Base-by-base conservation (phyloP, 64 coral and sea anemone species). In the Dendronephthya gigantea region DNA sequence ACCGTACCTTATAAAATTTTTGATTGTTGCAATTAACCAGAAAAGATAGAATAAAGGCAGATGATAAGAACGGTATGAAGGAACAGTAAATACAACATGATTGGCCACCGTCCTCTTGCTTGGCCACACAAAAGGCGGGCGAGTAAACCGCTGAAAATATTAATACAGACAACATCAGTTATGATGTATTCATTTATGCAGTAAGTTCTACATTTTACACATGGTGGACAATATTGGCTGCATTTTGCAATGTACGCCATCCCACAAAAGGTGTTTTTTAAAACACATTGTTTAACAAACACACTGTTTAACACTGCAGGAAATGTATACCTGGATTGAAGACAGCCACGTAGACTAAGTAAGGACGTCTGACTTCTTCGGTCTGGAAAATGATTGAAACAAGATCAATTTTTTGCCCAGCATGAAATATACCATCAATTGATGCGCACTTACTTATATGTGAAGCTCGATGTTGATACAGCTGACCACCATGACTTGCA, bases 311-410 rank as follows among this genome's bases (percentile, higher is more conserved):
- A 62, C 19, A n/a, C 3, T 6, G 4, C 55, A 62, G 7, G 25
- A 17, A 15, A 62, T 62, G 17, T 27, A 62, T 79, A 79, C 72
- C 32, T 79, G 13, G 72, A 79, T 79, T 79, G 72, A 79, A 79
- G 4, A 79, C 72, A 79, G 30, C 72, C 72, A 34, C 14, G 72
- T 15, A 34, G 15, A 34, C 72, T 79, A 7, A 79, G 36, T 16
- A 39, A 39, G 15, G 72, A 79, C 2, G 72, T 36, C 72, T 79
- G 72, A 36, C 32, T 2, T 79, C 72, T 79, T 35, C 72, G n/a
- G 29, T 39, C 72, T 79, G 9, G 15, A 79, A 79, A 34, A 79
- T 35, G 36, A 79, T 2, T 27, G 1, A 27, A 19, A 27, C 68
- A 74, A 27, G 11, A 30, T 11, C 22, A 74, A 19, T 16, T 52